Conservation (phyloP, 2,113 vertebrate genomes). For the Crocuta crocuta region DNA sequence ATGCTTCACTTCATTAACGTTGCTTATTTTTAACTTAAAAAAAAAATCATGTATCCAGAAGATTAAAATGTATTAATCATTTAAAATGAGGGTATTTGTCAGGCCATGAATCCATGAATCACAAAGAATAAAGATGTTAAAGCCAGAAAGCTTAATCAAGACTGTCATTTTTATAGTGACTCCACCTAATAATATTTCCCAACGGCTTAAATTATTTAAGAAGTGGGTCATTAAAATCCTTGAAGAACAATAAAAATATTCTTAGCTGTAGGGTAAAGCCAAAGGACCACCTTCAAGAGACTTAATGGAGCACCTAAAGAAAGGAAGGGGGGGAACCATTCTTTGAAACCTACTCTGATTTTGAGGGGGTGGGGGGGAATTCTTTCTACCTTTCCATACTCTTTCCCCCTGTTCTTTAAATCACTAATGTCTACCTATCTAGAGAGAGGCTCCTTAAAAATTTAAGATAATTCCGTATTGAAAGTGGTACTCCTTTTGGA, state of each 20-base stretch:
- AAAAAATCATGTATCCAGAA: background rate
- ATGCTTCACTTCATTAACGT: background rate
- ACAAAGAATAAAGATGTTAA: constrained; percentile 23
- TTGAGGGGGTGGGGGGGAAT: background rate
- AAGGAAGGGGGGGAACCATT: constrained; percentile 4
- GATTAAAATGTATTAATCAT: background rate
- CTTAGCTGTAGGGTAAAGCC: background rate
- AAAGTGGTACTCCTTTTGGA: constrained; percentile 24
- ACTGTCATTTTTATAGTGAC: background rate
- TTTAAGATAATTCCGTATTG: constrained; percentile 24
- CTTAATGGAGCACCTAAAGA: background rate
- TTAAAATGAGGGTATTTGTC: background rate
- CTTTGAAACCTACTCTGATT: constrained; percentile 42
- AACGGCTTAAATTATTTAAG: constrained; percentile 41
- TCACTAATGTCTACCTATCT: background rate
- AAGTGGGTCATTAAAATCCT: constrained; percentile 26
- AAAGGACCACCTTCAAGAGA: constrained; percentile 23
- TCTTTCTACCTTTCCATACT: background rate
- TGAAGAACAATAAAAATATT: constrained; percentile 2
- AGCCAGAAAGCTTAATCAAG: background rate
- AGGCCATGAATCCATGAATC: constrained; percentile 39
- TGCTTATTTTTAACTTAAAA: constrained; percentile 21
- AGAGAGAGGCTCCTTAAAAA: background rate
- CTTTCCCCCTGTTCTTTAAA: background rate
- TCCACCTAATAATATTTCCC: constrained; percentile 13